Conservation (phyloP, 2,797 vertebrate genomes). For the Falco peregrinus region DNA sequence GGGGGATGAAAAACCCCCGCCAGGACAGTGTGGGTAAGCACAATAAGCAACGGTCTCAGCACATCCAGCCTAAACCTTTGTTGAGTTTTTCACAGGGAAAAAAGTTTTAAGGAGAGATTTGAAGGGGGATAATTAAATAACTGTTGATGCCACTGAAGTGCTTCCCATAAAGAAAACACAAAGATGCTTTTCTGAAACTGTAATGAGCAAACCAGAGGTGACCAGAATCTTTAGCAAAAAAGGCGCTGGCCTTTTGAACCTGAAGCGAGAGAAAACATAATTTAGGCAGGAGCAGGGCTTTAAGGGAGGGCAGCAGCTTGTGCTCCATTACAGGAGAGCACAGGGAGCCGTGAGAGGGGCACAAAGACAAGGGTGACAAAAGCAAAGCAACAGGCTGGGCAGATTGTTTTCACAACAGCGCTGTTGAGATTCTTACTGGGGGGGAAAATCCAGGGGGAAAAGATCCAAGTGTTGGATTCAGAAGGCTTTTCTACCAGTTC, state of each 20-base stretch:
- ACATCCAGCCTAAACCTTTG: not conserved
- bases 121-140: not conserved
- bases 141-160: not conserved
- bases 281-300: not conserved
- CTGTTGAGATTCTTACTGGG: not conserved
- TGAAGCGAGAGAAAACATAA: not conserved
- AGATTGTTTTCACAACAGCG: not conserved
- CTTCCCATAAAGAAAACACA: not conserved
- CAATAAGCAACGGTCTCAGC: not conserved
- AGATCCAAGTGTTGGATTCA: not conserved
- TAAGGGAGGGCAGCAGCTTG: not conserved
- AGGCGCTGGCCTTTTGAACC: not conserved
- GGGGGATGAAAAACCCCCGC: not conserved
- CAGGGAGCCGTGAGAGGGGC: not conserved
- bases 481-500: not conserved
- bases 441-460: not conserved
- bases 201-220: not conserved
- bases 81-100: not conserved
- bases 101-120: conserved; percentile 3
- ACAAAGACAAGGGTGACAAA: not conserved
- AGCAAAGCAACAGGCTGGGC: not conserved
- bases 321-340: fast-evolving
- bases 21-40: not conserved
- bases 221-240: not conserved
- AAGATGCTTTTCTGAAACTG: not conserved